These are phyloP conservation scores for Hyles lineata DNA, from an alignment of 2,888 invertebrate species.

Conservation along the genomic window DNA sequence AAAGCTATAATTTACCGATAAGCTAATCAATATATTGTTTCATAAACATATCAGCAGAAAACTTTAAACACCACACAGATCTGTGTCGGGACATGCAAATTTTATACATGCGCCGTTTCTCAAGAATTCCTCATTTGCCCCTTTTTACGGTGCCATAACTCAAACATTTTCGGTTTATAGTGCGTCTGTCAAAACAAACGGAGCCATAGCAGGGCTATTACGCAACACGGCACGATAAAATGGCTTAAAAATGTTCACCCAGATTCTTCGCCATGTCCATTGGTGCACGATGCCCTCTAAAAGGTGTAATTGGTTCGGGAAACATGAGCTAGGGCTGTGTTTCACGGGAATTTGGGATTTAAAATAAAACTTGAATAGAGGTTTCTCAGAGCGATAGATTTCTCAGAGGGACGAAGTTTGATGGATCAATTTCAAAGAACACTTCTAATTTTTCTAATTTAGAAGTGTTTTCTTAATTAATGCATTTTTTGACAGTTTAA, in stretches of 20 bases:
- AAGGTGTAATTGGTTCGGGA: constrained; percentile 70
- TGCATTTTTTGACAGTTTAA: too few relatives aligned
- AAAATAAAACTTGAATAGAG: too few relatives aligned
- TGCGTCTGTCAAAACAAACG: constrained; percentile 73
- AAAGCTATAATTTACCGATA: too few relatives aligned
- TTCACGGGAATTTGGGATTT: background rate
- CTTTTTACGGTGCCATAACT: constrained; percentile 62
- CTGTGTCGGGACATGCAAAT: constrained; percentile 22
- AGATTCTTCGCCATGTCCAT: constrained; percentile 53
- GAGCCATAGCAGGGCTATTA: constrained; percentile 46
- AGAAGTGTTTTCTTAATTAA: too few relatives aligned
- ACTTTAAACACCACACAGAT: background rate
- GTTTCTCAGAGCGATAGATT: too few relatives aligned
- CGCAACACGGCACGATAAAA: constrained; percentile 38
- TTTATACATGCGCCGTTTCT: constrained; percentile 43
- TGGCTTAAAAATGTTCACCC: constrained; percentile 44
- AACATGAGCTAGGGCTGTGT: constrained; percentile 49
- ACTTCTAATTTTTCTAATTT: too few relatives aligned
- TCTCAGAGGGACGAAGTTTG: too few relatives aligned
- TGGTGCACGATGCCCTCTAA: constrained; percentile 59
- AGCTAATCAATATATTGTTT: background rate
- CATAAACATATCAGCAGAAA: background rate
- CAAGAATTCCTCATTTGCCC: constrained; percentile 48
- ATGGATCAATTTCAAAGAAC: too few relatives aligned
- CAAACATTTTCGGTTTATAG: constrained; percentile 65